Evolutionary conservation across 2,113 vertebrate genomes (phyloP), one percentile per base, ranked within the genome.

Genomic region (Gymnocephalus cernua): DNA sequence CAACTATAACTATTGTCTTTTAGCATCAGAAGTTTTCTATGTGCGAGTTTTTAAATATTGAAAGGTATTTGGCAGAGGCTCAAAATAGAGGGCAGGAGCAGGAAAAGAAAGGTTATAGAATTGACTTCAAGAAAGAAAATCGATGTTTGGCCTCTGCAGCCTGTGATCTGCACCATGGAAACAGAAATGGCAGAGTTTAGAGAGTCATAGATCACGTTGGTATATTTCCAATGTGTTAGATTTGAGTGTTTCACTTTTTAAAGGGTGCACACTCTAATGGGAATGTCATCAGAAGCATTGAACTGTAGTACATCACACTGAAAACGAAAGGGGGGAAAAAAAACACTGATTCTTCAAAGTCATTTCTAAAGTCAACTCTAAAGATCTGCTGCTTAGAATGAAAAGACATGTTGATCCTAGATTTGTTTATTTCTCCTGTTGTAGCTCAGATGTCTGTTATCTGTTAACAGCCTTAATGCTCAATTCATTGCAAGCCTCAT

Each of bases 141-240:
- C 90, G 27, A 90, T 89, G 88, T 75, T 79, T 90, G 88, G 87
- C 91, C 86, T 93, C 89, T 89, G 79, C 86, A 77, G 89, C 82
- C 79, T 85, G 77, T 88, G 91, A 90, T 88, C 77, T 89, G 88
- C 78, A 82, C 88, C 89, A 90, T 90, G 89, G 90, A 90, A 93
- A 94, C 91, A 87, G 80, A 91, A 89, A 88, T 86, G 86, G 76
- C 74, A 59, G 77, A 83, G 79, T 89, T 91, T 84, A 86, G 58
- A 82, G 79, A 88, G 87, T 85, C 88, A 88, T 88, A 84, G 78
- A 89, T 92, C 88, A 91, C 64, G 23, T 54, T 86, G 86, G 71
- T 87, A 62, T 83, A 84, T 82, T 82, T 91, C 64, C 84, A 91
- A 8, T 82, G 62, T 63, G 83, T 86, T 91, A 77, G 54, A 62